Conservation (phyloP, 1,140 invertebrate genomes). For the Danaus plexippus region DNA sequence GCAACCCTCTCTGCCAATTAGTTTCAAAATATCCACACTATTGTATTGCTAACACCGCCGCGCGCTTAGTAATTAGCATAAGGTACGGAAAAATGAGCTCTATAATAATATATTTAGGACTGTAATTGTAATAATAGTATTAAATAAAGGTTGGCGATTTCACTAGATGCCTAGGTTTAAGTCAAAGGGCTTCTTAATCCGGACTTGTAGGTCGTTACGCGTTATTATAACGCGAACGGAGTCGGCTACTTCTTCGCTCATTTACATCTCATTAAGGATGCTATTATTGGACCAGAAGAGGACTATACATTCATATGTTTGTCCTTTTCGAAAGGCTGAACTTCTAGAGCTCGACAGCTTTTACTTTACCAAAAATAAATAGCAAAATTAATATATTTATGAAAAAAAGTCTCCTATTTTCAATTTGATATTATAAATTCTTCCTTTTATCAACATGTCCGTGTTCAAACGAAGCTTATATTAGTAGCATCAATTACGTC, state of each 20-base stretch:
- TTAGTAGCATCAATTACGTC: constrained; percentile 52
- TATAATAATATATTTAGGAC: constrained; percentile 24
- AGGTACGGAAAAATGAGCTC: constrained; percentile 19
- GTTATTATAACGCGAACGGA: constrained; percentile 67
- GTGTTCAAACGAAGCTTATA: constrained; percentile 19
- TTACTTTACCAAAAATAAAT: too few relatives aligned
- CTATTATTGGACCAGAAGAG: constrained; percentile 60
- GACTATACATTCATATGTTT: constrained; percentile 21
- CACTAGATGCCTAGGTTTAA: constrained; percentile 55
- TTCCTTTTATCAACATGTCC: background rate
- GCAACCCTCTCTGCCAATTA: constrained; percentile 71
- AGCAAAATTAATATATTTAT: too few relatives aligned
- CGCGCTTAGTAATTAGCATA: constrained; percentile 40
- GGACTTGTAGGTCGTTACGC: constrained; percentile 70
- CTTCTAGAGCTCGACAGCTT: constrained; percentile 3
- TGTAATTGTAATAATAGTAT: constrained; percentile 14
- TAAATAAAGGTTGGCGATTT: constrained; percentile 36
- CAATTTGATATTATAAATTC: too few relatives aligned
- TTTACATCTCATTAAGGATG: constrained; percentile 69
- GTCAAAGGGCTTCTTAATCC: constrained; percentile 71
- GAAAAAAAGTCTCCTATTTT: too few relatives aligned
- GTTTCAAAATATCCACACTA: constrained; percentile 69
- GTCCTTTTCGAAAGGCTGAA: constrained; percentile 9
- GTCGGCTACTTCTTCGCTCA: constrained; percentile 65
- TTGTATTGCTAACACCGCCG: constrained; percentile 54